Evolutionary conservation across 2,888 invertebrate genomes (phyloP).

Genomic region (Clusia tigrina): DNA sequence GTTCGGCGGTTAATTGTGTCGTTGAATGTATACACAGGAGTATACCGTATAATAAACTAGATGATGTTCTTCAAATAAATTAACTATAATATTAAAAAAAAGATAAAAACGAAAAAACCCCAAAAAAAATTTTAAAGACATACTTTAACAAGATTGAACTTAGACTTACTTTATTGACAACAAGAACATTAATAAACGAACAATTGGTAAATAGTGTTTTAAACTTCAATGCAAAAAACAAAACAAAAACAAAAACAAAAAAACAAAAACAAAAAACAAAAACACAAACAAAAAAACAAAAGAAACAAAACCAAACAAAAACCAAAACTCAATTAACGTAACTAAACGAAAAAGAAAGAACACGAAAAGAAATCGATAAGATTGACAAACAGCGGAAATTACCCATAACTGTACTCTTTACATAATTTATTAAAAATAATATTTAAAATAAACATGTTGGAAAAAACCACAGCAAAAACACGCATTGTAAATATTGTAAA

Average conservation of each 20-base stretch:
- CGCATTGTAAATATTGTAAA: conserved; percentile 58
- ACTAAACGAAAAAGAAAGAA: too few species aligned
- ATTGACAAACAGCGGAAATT: too few species aligned
- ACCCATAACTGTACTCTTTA: too few species aligned
- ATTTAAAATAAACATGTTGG: too few species aligned
- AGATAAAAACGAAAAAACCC: conserved; percentile 6
- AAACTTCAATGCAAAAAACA: not conserved
- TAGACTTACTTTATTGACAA: not conserved
- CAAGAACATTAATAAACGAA: too few species aligned
- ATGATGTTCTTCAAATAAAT: conserved; percentile 40
- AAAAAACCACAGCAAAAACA: conserved; percentile 43
- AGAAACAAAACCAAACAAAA: conserved; percentile 7
- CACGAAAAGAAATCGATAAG: too few species aligned
- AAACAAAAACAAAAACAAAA: conserved; percentile 27
- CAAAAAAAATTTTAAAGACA: conserved; percentile 21
- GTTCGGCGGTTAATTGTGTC: too few species aligned
- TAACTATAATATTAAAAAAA: not conserved
- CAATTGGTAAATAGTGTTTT: not conserved
- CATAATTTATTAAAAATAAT: too few species aligned
- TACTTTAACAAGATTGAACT: conserved; percentile 21
- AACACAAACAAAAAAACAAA: conserved; percentile 25
- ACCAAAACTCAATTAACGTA: conserved; percentile 21
- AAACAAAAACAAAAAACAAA: conserved; percentile 20
- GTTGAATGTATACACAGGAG: too few species aligned
- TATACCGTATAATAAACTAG: not conserved